Conservation (phyloP, 1,140 invertebrate species). For the Solenopsis fugax region DNA sequence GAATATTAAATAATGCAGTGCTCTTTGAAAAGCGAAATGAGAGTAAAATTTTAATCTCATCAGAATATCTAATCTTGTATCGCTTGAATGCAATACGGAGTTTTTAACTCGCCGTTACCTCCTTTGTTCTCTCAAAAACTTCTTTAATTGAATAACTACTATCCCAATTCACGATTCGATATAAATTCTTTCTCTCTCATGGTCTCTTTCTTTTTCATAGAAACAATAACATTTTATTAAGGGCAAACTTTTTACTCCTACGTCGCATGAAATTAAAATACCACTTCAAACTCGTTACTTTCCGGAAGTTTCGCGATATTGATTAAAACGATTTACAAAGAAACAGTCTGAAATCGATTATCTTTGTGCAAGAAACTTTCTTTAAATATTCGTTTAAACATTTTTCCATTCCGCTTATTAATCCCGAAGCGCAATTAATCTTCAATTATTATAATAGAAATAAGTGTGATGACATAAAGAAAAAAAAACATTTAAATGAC, state of each 20-base stretch:
- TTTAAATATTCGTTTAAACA: constrained; percentile 13
- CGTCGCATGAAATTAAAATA: constrained; percentile 54
- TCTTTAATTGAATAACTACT: constrained; percentile 54
- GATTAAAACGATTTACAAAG: constrained; percentile 34
- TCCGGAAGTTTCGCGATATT: constrained; percentile 31
- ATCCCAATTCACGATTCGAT: constrained; percentile 29
- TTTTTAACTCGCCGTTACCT: constrained; percentile 33
- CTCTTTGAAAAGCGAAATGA: constrained; percentile 3
- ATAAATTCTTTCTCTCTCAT: constrained; percentile 19
- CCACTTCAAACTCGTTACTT: constrained; percentile 28
- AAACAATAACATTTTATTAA: constrained; percentile 50
- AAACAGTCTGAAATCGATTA: constrained; percentile 29
- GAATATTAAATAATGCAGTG: not conserved
- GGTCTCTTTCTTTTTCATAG: not conserved
- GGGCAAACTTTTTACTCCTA: constrained; percentile 43
- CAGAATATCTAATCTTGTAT: constrained; percentile 37
- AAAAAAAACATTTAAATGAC: not conserved
- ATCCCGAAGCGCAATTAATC: not conserved
- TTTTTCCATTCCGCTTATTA: not conserved
- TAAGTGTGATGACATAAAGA: not conserved
- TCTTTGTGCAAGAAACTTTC: not conserved
- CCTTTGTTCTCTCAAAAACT: constrained; percentile 38
- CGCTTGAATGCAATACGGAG: constrained; percentile 25
- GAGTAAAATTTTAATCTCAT: constrained; percentile 29
- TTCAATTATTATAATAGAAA: constrained; percentile 8